Base-by-base conservation (phyloP, 2,113 vertebrate genomes). In the Labeo catla region DNA sequence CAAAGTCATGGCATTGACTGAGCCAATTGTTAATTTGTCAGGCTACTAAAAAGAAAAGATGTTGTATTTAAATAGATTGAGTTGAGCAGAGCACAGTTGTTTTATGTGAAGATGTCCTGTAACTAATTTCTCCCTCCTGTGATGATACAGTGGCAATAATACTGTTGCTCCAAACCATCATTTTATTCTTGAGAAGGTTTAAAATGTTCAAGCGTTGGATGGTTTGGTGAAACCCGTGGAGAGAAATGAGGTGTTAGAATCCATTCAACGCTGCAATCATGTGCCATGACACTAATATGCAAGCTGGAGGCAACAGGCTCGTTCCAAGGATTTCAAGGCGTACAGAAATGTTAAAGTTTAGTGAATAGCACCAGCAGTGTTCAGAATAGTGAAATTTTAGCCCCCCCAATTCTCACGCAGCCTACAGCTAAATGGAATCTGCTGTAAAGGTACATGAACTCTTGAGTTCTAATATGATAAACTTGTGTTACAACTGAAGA, bases 211-310 rank as follows among this genome's bases (percentile, higher is more conserved):
- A 52, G 47, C 28, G 9, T 39, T 36, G 45, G 47, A 54, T 82
- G 81, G 63, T 70, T 82, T 28, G 13, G 59, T 81, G 59, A 65
- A 81, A 65, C 59, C 59, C 78, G 43, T 81, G 59, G n/a, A 82
- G 80, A 82, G 28, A 54, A 82, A 82, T 82, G n/a, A 82, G 81
- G 63, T 82, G 81, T 82, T 82, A 39, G 81, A 82, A 70, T 70
- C 47, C 45, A 82, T 82, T 82, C 63, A 82, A 47, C 9, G 45
- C 63, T 82, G 63, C 63, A 70, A 49, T 82, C 47, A 82, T 82
- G 63, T 70, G 47, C 81, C 81, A 39, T 82, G 81, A 52, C 28
- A 68, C 81, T 82, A 82, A 82, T 82, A 70, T 70, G 81, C 81
- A 82, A 82, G 81, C 81, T 70, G 63, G 81, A 82, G 81, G 81